A percentile compares a stretch with the other conserved stretches of the same genome.
These are phyloP conservation scores for Ianthella basta DNA, from an alignment of 37 sponge, comb jelly and placozoan species.

Conservation along the genomic window DNA sequence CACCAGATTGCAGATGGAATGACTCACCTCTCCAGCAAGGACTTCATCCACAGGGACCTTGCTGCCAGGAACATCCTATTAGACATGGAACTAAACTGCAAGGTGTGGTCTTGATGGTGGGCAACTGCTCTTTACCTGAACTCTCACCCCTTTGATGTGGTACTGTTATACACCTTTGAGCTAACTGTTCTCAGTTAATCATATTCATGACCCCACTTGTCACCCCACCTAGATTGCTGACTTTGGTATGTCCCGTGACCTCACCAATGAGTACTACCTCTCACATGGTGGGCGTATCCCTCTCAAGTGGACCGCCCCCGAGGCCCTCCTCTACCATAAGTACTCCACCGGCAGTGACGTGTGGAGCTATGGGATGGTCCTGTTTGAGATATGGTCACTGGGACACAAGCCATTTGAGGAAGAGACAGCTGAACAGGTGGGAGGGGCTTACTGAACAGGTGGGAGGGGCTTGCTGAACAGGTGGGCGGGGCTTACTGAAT, in stretches of 20 bases:
- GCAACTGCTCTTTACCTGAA: too few species aligned
- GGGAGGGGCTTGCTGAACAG: too few species aligned
- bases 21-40: conserved; percentile 20
- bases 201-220: too few species aligned
- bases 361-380: conserved; percentile 42
- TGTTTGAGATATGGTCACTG: conserved; percentile 35
- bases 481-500: too few species aligned
- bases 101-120: conserved; percentile 9
- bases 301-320: conserved; percentile 35
- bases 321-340: conserved; percentile 17
- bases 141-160: too few species aligned
- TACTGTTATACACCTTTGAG: too few species aligned
- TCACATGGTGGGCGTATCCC: conserved; percentile 38
- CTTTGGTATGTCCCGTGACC: conserved; percentile 38
- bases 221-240: conserved; percentile 22
- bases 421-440: not conserved
- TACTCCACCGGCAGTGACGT: conserved; percentile 26
- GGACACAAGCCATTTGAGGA: conserved; percentile 30
- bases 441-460: not conserved
- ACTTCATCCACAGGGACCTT: conserved; percentile 23
- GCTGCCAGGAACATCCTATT: conserved; percentile 30
- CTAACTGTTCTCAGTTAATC: too few species aligned
- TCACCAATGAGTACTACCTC: conserved; percentile 31
- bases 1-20: not conserved
- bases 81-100: conserved; percentile 26